Conservation (phyloP, 2,797 vertebrate genomes). For the Lerista edwardsae region DNA sequence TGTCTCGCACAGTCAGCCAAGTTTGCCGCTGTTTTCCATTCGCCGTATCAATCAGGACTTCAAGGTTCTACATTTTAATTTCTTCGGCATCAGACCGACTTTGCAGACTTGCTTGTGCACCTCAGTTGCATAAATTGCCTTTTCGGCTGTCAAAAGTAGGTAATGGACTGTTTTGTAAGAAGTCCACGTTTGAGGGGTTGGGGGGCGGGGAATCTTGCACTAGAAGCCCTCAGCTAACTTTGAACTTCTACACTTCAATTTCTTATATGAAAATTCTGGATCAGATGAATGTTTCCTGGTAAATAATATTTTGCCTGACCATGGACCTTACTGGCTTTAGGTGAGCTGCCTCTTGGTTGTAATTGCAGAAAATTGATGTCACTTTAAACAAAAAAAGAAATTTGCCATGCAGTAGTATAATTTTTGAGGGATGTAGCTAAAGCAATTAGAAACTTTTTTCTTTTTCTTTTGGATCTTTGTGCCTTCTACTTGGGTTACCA, state of each 20-base stretch:
- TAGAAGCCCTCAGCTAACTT: conserved; percentile 8
- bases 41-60: conserved; percentile 57
- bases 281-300: background rate
- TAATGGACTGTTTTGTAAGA: conserved; percentile 34
- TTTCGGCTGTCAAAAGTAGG: conserved; percentile 48
- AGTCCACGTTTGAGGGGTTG: background rate
- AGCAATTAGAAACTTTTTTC: conserved; percentile 7
- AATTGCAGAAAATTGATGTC: conserved; percentile 8
- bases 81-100: conserved; percentile 49
- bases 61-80: conserved; percentile 61
- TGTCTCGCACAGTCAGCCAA: conserved; percentile 50
- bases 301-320: background rate
- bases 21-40: conserved; percentile 51
- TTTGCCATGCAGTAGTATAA: conserved; percentile 16
- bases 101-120: conserved; percentile 35
- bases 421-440: background rate
- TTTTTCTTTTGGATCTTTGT: background rate
- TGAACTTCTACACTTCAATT: conserved; percentile 9
- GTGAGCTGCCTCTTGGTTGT: background rate
- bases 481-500: background rate
- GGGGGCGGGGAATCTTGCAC: background rate
- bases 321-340: conserved; percentile 14
- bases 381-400: conserved; percentile 4
- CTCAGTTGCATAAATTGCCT: conserved; percentile 53
- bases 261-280: background rate